Base-by-base conservation (phyloP, 2,113 vertebrate genomes). In the Microcebus murinus region DNA sequence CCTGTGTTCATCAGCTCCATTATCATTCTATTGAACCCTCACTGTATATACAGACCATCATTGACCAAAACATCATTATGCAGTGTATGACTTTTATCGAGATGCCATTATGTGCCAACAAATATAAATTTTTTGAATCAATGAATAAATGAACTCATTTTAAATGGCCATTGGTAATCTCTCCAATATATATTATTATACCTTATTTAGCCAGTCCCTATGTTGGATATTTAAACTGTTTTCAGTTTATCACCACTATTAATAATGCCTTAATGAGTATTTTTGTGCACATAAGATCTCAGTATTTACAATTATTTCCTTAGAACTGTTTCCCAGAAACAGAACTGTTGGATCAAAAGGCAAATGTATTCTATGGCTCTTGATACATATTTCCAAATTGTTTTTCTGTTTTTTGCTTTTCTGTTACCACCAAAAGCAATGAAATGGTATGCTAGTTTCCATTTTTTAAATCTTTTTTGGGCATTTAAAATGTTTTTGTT, bases 291-390 rank as follows among this genome's bases (percentile, higher is more conserved):
- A 42, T 61, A 92, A 52, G 14, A 93, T 63, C 84, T 93, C 18
- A 84, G 17, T 61, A 65, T 70, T 87, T 55, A 80, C 4, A 71
- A 73, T 73, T 87, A 68, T 55, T 96, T 95, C 67, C n/a, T 87
- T 87, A 70, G 12, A 94, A 96, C 17, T 67, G 27, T 45, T 96
- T 68, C 39, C 57, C 76, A 91, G 52, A 94, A 76, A 90, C 89
- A 74, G 70, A 94, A 71, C 27, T 92, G 29, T 45, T 59, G 29
- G 34, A 86, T 95, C 52, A 87, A 92, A 95, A 93, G 45, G 9
- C 61, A 87, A 87, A 77, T 61, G 50, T 52, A 68, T 81, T 95
- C 68, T 85, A 84, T 8, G 29, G 55, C 11, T 81, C 48, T 86
- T 86, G 25, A 90, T 85, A 92, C 21, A 12, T 36, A 83, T 55